Base-by-base conservation (phyloP, 2,888 invertebrate genomes). In the Oegoconia quadripuncta region DNA sequence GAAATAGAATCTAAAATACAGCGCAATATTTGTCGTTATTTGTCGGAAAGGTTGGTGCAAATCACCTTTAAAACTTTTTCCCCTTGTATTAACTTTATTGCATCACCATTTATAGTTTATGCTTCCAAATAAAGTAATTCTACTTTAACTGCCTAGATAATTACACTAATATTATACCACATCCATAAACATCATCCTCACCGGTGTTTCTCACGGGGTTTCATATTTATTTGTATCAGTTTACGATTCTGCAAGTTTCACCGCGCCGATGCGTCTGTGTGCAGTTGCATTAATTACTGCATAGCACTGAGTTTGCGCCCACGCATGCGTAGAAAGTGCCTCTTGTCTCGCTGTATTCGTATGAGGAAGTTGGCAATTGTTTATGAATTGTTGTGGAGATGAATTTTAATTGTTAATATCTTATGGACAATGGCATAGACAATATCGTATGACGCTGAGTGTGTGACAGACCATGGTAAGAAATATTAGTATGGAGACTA, bases 201-300 rank as follows among this genome's bases (percentile, higher is more conserved):
- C 29, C 15, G 30, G 28, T 14, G 29, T 48, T 52, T 64, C 57
- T 50, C 51, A 55, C 46, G 44, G 40, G 44, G 49, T 55, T 50
- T 58, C 52, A 55, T 64, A 60, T 62, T 60, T 64, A 64, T 66
- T 60, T 63, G 56, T 61, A 64, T 59, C 55, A 46, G 46, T 59
- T 52, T 54, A 52, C 48, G 44, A 58, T 52, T 49, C 46, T 36
- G 41, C 50, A 41, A 41, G 54, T 55, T 59, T 60, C 59, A 47
- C 55, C 55, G 50, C 52, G 41, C 43, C 50, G 44, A 52, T 60
- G 59, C 51, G 49, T 54, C 50, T 58, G 63, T 61, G 61, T 38
- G 35, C 35, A 64, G 60, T 69, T 66, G 73, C 67, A 68, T 74
- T 80, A 78, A 80, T 79, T 74, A 77, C 65, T 65, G 65, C 58